Percentiles rank a stretch among this genome's conserved stretches.
phyloP scores from a whole-genome alignment of 35 echinoderm and acorn worm species.

The Chiridota heheva region DNA sequence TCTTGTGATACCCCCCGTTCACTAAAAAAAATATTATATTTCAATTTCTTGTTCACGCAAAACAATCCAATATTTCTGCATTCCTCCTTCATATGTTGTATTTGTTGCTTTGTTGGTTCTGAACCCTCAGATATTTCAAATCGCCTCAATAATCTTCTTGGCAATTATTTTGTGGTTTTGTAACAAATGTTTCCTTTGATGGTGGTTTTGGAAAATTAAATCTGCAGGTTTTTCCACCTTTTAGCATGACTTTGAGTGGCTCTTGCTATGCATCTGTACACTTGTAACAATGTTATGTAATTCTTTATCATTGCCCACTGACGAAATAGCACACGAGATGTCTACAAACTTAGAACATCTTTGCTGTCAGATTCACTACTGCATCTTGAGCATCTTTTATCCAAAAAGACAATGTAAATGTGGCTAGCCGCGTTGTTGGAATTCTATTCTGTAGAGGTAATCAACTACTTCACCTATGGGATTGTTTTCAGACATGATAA shows the following conservation, averaged over 20 bases:
- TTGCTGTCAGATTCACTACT: neutral
- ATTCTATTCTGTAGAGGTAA: slow-evolving; percentile 56
- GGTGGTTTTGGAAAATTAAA: too few species aligned
- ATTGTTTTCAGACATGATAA: slow-evolving; percentile 30
- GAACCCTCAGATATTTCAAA: too few species aligned
- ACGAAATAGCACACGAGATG: slow-evolving; percentile 19
- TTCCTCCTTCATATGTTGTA: neutral
- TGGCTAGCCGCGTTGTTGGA: slow-evolving; percentile 38
- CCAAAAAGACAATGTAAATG: slow-evolving; percentile 9
- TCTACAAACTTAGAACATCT: neutral
- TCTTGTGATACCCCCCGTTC: slow-evolving; percentile 1
- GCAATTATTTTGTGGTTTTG: too few species aligned
- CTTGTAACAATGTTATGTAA: slow-evolving; percentile 20
- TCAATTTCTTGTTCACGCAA: slow-evolving; percentile 12
- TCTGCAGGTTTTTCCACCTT: too few species aligned
- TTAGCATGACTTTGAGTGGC: too few species aligned
- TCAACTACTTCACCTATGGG: slow-evolving; percentile 50
- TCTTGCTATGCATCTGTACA: too few species aligned
- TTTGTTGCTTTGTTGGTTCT: neutral
- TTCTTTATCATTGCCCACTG: neutral
- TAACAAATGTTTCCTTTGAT: too few species aligned
- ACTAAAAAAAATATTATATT: too few species aligned
- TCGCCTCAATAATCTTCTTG: too few species aligned
- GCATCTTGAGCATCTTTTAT: neutral
- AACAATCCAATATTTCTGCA: neutral